Evolutionary conservation across 2,888 invertebrate species (phyloP).

Genomic region (Scelioninae gen. 1): DNA sequence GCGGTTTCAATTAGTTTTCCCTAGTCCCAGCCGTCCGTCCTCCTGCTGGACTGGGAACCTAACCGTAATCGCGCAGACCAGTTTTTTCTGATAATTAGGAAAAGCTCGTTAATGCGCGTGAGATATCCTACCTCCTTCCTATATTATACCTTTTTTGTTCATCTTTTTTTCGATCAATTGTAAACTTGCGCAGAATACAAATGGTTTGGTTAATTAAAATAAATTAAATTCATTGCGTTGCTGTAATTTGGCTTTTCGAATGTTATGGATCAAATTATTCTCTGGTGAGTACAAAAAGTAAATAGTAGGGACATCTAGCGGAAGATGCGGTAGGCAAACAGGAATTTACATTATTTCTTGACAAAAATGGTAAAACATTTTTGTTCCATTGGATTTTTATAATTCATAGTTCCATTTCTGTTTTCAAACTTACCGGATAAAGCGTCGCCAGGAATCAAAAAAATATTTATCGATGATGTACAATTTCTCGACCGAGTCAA

Average conservation of each 20-base stretch:
- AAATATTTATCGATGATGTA: conserved; percentile 81
- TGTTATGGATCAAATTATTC: conserved; percentile 16
- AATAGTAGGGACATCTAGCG: conserved; percentile 27
- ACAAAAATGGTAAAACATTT: neutral
- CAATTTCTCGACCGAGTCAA: conserved; percentile 74
- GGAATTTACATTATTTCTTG: neutral
- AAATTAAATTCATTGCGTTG: conserved; percentile 43
- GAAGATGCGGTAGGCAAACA: too few species aligned
- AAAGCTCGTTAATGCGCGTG: conserved; percentile 82
- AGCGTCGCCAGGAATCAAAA: conserved; percentile 80
- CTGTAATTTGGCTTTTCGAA: conserved; percentile 12
- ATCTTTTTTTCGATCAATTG: conserved; percentile 49
- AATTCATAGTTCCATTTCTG: too few species aligned
- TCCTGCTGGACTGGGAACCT: conserved; percentile 70
- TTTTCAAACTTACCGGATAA: conserved; percentile 79
- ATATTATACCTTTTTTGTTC: conserved; percentile 56
- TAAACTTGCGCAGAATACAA: conserved; percentile 60
- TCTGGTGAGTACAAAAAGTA: neutral
- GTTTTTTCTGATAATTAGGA: conserved; percentile 83
- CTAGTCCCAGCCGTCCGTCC: conserved; percentile 73
- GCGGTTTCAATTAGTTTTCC: conserved; percentile 84
- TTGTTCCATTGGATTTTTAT: too few species aligned
- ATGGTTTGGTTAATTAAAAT: conserved; percentile 49
- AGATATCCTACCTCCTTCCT: conserved; percentile 73
- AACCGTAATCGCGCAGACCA: conserved; percentile 81